These are phyloP conservation scores for Arrhamphus sclerolepis DNA, from an alignment of 2,797 vertebrate genomes.

Conservation along the genomic window DNA sequence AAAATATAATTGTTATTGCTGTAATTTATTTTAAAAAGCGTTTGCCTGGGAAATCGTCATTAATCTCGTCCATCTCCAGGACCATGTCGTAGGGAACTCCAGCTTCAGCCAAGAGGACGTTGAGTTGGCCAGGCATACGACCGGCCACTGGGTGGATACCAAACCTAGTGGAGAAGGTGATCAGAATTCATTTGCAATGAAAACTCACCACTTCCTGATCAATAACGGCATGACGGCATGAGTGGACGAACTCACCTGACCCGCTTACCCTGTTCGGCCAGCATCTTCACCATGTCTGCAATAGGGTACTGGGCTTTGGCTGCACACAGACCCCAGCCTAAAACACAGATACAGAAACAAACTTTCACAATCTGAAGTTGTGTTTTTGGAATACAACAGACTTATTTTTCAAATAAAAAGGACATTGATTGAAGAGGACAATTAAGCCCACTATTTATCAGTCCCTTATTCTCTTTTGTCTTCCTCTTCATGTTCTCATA, in stretches of 20 bases:
- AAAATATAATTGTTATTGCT: constrained; percentile 10
- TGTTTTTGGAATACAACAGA: background rate
- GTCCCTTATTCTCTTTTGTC: constrained; percentile 16
- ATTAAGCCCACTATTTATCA: constrained; percentile 23
- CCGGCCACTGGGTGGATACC: constrained; percentile 86
- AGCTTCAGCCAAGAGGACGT: constrained; percentile 84
- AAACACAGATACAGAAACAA: constrained; percentile 22
- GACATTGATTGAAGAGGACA: constrained; percentile 24
- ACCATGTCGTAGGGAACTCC: constrained; percentile 86
- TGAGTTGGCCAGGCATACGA: constrained; percentile 85
- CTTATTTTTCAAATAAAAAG: constrained; percentile 4
- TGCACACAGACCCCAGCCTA: constrained; percentile 86
- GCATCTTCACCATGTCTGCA: constrained; percentile 87
- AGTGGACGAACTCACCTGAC: constrained; percentile 71
- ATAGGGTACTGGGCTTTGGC: constrained; percentile 87
- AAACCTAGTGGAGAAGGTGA: constrained; percentile 70
- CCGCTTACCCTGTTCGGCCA: constrained; percentile 81
- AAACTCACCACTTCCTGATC: background rate
- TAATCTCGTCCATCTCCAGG: constrained; percentile 89
- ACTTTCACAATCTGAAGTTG: background rate
- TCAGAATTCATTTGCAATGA: background rate
- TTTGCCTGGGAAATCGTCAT: constrained; percentile 85
- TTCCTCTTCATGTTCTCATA: background rate
- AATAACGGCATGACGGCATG: too few species aligned
- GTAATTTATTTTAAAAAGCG: background rate